Evolutionary conservation across 2,888 invertebrate genomes (phyloP), one percentile per base, ranked within the genome.

Genomic region (Brenthis ino): DNA sequence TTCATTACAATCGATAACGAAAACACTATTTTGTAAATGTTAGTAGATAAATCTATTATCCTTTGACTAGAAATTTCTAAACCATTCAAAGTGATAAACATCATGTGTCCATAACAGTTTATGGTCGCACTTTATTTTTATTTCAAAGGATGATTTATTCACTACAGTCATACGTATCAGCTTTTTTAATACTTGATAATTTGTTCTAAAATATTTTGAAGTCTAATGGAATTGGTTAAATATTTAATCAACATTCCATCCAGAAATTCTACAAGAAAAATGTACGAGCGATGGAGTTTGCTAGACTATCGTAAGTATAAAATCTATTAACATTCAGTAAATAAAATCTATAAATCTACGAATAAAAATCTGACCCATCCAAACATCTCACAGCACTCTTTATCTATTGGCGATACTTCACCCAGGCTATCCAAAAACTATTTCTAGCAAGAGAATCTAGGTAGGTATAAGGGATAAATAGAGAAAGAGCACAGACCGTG

Each of bases 341-440:
- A 85, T 74, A 85, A 83, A 87, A 82, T 80, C 85, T 88, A 87
- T 83, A 84, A 87, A 64, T 58, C 74, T 80, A 82, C 83, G 84
- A 81, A 85, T 54, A 78, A 82, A 83, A 85, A 81, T 89, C 91
- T 92, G 93, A 93, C 93, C 87, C 93, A 93, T 93, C 93, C 93
- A 90, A 89, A 88, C 82, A 89, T 85, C 37, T 43, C 37, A 43
- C 37, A 87, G 86, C 87, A 89, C 85, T 85, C 85, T 80, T 68
- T 79, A 69, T 87, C 79, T 80, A 80, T 80, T 82, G 82, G 82
- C 84, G 80, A 77, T 75, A 77, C 75, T 78, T 75, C 77, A 80
- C 84, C 82, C 82, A 80, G 61, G 74, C 88, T 89, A 89, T 80
- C 78, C 77, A 80, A 70, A 78, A 75, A 78, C 88, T 91, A 89